Evolutionary conservation across 37 sponge, comb jelly and placozoan genomes (phyloP).

Genomic region (Cladorhizidae sp.): DNA sequence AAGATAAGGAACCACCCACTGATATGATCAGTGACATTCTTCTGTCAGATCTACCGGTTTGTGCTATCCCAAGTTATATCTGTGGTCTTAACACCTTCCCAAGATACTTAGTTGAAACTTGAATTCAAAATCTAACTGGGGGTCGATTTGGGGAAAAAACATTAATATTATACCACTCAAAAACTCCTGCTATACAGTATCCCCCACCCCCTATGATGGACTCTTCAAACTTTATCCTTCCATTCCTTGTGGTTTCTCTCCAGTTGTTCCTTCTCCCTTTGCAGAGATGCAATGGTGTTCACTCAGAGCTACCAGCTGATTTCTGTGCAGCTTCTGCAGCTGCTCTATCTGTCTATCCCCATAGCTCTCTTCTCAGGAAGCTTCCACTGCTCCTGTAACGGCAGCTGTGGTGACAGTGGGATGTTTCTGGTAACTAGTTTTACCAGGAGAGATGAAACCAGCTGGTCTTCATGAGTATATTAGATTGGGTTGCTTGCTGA

Average conservation of each 20-base stretch:
- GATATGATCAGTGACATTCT: too few species aligned
- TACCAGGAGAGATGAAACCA: background rate
- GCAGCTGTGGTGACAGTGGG: background rate
- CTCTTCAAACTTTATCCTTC: conserved; percentile 6
- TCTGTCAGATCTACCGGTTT: too few species aligned
- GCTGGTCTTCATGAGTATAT: background rate
- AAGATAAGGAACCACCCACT: too few species aligned
- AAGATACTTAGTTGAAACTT: too few species aligned
- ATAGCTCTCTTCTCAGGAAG: too few species aligned
- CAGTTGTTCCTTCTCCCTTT: conserved; percentile 47
- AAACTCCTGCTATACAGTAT: too few species aligned
- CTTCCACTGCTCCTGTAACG: background rate
- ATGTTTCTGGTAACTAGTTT: background rate
- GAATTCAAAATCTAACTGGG: too few species aligned
- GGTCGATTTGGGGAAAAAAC: too few species aligned
- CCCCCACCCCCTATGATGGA: conserved; percentile 5
- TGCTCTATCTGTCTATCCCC: too few species aligned
- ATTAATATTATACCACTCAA: too few species aligned
- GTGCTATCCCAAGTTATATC: too few species aligned
- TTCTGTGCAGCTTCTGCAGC: conserved; percentile 8
- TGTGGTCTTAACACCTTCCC: too few species aligned
- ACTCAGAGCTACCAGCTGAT: conserved; percentile 40
- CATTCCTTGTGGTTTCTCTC: conserved; percentile 20
- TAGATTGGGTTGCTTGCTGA: conserved; percentile 31
- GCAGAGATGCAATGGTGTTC: conserved; percentile 48